Conservation (phyloP, 2,797 vertebrate species). For the Lemur catta region DNA sequence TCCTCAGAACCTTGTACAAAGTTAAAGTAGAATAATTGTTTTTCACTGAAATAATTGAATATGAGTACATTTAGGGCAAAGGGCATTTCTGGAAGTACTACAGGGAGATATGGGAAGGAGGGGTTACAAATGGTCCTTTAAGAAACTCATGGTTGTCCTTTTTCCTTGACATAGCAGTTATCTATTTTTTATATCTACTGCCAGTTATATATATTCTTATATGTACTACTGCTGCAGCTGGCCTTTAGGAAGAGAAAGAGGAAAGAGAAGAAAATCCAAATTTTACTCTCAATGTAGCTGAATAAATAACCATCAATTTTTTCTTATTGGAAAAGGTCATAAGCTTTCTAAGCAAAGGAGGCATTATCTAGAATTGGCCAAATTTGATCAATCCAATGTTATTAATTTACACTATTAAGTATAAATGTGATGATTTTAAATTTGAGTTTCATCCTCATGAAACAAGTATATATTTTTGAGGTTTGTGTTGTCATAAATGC, state of each 20-base stretch:
- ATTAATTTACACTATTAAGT: neutral
- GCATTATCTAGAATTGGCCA: neutral
- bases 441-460: neutral
- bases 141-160: neutral
- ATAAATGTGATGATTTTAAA: slow-evolving; percentile 12
- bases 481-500: neutral
- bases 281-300: neutral
- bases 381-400: neutral
- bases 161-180: neutral
- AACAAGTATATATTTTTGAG: neutral
- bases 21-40: neutral
- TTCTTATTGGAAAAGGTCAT: neutral
- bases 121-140: neutral
- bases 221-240: neutral
- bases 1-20: neutral
- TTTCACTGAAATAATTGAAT: neutral
- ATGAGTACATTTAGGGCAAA: neutral
- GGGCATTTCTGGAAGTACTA: neutral
- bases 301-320: neutral
- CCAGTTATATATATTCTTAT: neutral
- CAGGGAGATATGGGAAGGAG: neutral
- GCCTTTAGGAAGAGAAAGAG: neutral
- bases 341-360: neutral
- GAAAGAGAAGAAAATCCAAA: neutral
- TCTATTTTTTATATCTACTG: neutral